Conservation (phyloP, 2,888 invertebrate genomes). For the Galerucella nymphaeae region DNA sequence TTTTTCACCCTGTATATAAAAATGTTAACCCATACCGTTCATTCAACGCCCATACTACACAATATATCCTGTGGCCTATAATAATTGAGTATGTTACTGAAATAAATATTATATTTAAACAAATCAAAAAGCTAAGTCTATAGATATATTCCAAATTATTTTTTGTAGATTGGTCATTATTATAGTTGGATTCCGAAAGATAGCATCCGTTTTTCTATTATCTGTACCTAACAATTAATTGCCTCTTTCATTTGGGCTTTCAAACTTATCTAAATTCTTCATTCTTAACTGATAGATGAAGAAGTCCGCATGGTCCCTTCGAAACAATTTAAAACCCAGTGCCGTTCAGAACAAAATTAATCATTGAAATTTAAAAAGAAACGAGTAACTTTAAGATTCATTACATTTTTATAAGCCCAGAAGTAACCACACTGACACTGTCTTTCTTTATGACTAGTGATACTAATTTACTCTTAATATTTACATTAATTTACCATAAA, state of each 20-base stretch:
- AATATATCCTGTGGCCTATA: too few species aligned
- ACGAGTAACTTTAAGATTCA: too few species aligned
- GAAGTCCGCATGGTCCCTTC: neutral
- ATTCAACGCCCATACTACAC: too few species aligned
- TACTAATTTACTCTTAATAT: too few species aligned
- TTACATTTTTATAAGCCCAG: too few species aligned
- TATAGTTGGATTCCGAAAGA: neutral
- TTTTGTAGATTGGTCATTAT: neutral
- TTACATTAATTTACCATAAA: too few species aligned
- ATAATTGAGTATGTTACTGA: too few species aligned
- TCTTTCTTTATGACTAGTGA: too few species aligned
- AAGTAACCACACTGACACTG: too few species aligned
- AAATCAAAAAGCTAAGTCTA: neutral
- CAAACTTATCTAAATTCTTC: neutral
- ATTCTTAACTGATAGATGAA: neutral
- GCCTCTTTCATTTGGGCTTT: neutral
- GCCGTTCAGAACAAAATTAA: neutral
- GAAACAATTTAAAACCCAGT: neutral
- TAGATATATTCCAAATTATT: neutral
- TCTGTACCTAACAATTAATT: slow-evolving; percentile 1
- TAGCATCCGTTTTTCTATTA: neutral
- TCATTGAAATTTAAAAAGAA: neutral
- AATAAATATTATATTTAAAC: too few species aligned
- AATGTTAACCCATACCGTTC: too few species aligned
- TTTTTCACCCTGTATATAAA: too few species aligned